These are phyloP conservation scores for Allophyes oxyacanthae DNA, from an alignment of 2,888 invertebrate genomes.

Conservation along the genomic window DNA sequence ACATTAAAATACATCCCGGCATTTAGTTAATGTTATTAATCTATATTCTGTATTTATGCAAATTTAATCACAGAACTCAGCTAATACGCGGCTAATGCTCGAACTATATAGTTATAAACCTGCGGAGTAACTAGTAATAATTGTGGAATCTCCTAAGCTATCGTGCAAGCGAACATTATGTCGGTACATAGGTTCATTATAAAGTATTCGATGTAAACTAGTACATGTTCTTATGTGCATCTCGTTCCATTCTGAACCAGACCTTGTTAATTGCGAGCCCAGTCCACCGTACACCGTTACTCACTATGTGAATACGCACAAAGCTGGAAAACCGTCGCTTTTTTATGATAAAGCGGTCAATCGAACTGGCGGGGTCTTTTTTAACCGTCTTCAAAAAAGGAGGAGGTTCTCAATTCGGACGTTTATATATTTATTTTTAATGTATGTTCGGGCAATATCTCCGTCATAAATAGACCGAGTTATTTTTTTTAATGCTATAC, in stretches of 20 bases:
- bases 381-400: too few species aligned
- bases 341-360: neutral
- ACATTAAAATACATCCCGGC: conserved; percentile 1
- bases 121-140: conserved; percentile 41
- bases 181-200: conserved; percentile 41
- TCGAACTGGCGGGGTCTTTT: neutral
- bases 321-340: conserved; percentile 17
- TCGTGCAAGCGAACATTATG: conserved; percentile 26
- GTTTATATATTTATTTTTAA: too few species aligned
- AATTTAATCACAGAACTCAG: conserved; percentile 51
- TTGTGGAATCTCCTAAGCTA: conserved; percentile 25
- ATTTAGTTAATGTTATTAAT: conserved; percentile 41
- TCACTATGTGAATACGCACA: conserved; percentile 58
- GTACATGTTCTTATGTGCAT: conserved; percentile 41
- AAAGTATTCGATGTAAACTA: conserved; percentile 46
- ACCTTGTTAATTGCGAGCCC: conserved; percentile 74
- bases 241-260: conserved; percentile 71
- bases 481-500: too few species aligned
- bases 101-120: conserved; percentile 47
- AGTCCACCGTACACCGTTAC: conserved; percentile 71
- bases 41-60: conserved; percentile 52
- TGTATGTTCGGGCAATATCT: too few species aligned
- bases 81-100: conserved; percentile 47
- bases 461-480: too few species aligned
- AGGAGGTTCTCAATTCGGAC: too few species aligned